phyloP scores from a whole-genome alignment of 2,888 invertebrate species.

The Stenoptilia bipunctidactyla region DNA sequence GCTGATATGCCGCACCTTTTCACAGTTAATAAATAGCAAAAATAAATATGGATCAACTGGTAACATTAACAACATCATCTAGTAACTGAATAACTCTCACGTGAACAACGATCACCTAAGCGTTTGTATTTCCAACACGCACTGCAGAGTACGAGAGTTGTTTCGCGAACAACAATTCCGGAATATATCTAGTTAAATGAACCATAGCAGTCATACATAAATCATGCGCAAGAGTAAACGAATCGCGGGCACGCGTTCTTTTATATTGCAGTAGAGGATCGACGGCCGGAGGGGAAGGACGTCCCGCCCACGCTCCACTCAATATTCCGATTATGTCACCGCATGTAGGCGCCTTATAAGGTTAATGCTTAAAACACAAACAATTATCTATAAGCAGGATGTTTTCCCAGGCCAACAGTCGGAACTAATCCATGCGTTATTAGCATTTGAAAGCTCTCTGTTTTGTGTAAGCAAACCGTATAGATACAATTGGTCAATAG shows the following conservation, averaged over 20 bases:
- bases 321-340: constrained; percentile 52
- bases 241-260: constrained; percentile 39
- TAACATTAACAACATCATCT: background rate
- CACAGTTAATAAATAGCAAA: too few species aligned
- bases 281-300: constrained; percentile 48
- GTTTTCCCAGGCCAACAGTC: constrained; percentile 52
- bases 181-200: constrained; percentile 60
- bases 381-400: constrained; percentile 14
- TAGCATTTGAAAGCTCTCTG: constrained; percentile 65
- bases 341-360: constrained; percentile 67
- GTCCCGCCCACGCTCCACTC: constrained; percentile 46
- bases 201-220: constrained; percentile 56
- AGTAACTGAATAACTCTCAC: background rate
- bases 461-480: constrained; percentile 50
- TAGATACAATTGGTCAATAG: constrained; percentile 51
- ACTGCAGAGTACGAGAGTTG: constrained; percentile 34
- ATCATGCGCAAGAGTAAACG: constrained; percentile 34
- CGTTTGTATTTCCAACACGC: constrained; percentile 46
- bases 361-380: constrained; percentile 49
- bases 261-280: constrained; percentile 28
- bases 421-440: constrained; percentile 57
- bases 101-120: constrained; percentile 13
- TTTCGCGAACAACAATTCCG: constrained; percentile 50
- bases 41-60: background rate
- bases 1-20: too few species aligned